Evolutionary conservation across 2,113 vertebrate species (phyloP), one percentile per base, ranked within the genome.

Genomic region (Phyllopteryx taeniolatus): DNA sequence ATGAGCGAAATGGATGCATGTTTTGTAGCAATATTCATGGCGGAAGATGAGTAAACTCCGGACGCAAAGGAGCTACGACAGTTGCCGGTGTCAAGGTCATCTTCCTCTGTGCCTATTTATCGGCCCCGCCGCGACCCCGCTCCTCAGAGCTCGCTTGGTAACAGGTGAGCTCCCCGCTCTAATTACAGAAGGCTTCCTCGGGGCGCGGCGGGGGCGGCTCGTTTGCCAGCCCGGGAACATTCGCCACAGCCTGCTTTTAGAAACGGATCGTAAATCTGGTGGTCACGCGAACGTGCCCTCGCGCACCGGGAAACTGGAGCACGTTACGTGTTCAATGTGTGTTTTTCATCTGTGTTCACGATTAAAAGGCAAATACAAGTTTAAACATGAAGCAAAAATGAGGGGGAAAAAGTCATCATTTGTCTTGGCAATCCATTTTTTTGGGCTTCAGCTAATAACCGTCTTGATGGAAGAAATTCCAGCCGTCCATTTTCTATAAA

Each of bases 91-190:
- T 12, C 9, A 44, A 72, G 80, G 80, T 86, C 79, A 74, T 42
- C 66, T 47, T 70, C 54, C 56, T 60, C 60, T 68, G 54, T 74
- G 68, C 39, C 9, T 19, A 49, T 33, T 31, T 51, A 54, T 15
- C 42, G 10, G 35, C 44, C 42, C 42, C 57, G 14, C 43, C 27
- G 8, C 22, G 5, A 8, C 27, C 61, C 75, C 67, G 31, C 62
- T 4, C 54, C 60, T 15, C 67, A 5, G 46, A 7, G 47, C 22
- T 71, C 71, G 17, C 74, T 82, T 85, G 47, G 80, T 83, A 88
- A 88, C 89, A 91, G 89, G 87, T 88, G 81, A 88, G 76, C 85
- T 90, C 84, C 84, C 82, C 85, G 83, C 85, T 88, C 84, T 88
- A 87, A 91, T 91, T 91, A 90, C 79, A 81, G 76, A 64, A 75